These are phyloP conservation scores for Ceratosolen fusciceps DNA, from an alignment of 1,140 invertebrate species.

Conservation along the genomic window DNA sequence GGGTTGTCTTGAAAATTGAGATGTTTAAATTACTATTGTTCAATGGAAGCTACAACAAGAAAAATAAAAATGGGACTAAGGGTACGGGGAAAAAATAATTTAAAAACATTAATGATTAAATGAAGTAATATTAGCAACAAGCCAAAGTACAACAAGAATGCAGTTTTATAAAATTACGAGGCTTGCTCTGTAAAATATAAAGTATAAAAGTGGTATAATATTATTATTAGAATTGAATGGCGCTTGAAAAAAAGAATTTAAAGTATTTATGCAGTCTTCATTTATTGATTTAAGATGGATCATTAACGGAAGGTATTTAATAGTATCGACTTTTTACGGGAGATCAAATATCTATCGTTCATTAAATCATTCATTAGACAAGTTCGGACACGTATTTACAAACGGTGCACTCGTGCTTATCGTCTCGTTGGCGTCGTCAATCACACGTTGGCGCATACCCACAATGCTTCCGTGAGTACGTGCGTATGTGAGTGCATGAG, in stretches of 20 bases:
- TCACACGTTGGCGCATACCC: not conserved
- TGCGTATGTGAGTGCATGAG: too few species aligned
- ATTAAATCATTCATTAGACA: not conserved
- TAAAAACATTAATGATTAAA: too few species aligned
- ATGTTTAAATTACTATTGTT: too few species aligned
- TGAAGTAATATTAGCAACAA: too few species aligned
- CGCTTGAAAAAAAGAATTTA: not conserved
- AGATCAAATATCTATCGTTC: not conserved
- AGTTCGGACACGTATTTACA: not conserved
- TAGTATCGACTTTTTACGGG: not conserved
- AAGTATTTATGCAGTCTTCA: not conserved
- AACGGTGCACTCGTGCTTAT: not conserved
- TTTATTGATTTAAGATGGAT: not conserved
- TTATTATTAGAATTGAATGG: not conserved
- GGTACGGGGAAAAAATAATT: too few species aligned
- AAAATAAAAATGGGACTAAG: too few species aligned
- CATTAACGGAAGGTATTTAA: not conserved
- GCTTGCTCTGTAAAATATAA: too few species aligned
- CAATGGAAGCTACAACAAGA: too few species aligned
- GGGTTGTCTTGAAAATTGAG: too few species aligned
- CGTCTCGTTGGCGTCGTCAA: not conserved
- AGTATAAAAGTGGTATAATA: too few species aligned
- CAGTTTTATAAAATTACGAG: not conserved
- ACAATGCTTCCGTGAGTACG: too few species aligned
- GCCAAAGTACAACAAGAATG: not conserved